Conservation (phyloP, 2,113 vertebrate species). For the Ciconia boyciana region DNA sequence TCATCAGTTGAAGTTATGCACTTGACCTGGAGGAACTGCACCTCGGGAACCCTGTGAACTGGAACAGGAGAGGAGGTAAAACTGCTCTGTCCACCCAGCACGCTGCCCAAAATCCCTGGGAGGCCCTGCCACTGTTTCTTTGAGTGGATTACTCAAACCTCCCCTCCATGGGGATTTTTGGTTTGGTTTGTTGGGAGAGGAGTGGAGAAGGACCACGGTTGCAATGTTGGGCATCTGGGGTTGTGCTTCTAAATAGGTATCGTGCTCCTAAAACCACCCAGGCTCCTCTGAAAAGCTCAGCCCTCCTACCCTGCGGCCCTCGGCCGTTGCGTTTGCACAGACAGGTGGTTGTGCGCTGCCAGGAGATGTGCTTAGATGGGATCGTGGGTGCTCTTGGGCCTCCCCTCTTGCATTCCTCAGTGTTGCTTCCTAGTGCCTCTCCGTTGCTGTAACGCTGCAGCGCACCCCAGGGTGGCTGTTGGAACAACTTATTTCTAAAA, state of each 20-base stretch:
- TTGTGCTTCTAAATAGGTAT: not conserved
- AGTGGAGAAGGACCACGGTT: not conserved
- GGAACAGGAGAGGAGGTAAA: slow-evolving; percentile 43
- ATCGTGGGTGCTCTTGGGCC: not conserved
- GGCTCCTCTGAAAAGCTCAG: not conserved
- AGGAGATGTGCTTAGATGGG: not conserved
- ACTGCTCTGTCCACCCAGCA: not conserved
- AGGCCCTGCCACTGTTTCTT: not conserved
- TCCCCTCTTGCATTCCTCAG: not conserved
- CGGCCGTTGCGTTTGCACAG: rapidly evolving
- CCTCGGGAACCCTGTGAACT: not conserved
- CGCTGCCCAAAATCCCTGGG: not conserved
- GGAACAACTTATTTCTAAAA: not conserved
- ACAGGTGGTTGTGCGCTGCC: not conserved
- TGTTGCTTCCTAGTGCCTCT: not conserved
- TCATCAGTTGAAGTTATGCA: not conserved
- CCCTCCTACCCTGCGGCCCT: not conserved
- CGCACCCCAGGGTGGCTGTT: not conserved
- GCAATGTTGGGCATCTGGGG: not conserved
- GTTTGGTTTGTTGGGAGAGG: not conserved
- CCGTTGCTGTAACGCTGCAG: not conserved
- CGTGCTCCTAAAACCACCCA: not conserved
- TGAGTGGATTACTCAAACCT: not conserved
- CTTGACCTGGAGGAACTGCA: not conserved
- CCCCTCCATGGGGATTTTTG: not conserved